Conservation (phyloP, 2,113 vertebrate genomes). For the Phrynosoma platyrhinos region DNA sequence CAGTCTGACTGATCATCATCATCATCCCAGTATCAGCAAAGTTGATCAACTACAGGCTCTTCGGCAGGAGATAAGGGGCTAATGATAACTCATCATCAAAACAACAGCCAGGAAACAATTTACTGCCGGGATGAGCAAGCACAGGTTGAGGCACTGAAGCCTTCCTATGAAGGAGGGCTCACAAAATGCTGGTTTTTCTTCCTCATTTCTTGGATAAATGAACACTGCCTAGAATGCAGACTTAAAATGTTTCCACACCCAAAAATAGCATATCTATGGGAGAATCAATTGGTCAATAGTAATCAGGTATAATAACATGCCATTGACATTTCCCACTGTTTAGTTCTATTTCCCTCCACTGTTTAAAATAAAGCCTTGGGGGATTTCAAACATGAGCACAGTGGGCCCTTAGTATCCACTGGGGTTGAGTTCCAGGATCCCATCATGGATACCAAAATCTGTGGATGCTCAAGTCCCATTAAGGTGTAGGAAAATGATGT, state of each 20-base stretch:
- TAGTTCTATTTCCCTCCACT: not conserved
- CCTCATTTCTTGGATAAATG: slow-evolving; percentile 5
- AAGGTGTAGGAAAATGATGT: too few relatives aligned
- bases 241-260: fast-evolving
- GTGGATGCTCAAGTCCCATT: too few relatives aligned
- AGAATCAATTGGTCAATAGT: not conserved
- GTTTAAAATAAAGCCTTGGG: not conserved
- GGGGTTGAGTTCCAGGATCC: too few relatives aligned
- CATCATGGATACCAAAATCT: too few relatives aligned
- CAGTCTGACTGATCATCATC: slow-evolving; percentile 12
- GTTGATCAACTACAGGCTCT: slow-evolving; percentile 17
- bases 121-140: not conserved
- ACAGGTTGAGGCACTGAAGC: not conserved
- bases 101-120: slow-evolving; percentile 7
- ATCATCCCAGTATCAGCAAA: fast-evolving
- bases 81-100: slow-evolving; percentile 17
- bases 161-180: slow-evolving; percentile 10
- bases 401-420: too few relatives aligned
- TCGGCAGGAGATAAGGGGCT: not conserved
- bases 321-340: not conserved
- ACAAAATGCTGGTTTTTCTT: slow-evolving; percentile 10
- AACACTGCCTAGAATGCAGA: not conserved
- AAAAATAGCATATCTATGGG: not conserved
- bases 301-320: not conserved
- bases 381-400: too few relatives aligned